Percentiles rank a stretch among this genome's conserved stretches.
These are phyloP conservation scores for Tragelaphus strepsiceros DNA, from an alignment of 2,113 vertebrate species.

Conservation along the genomic window DNA sequence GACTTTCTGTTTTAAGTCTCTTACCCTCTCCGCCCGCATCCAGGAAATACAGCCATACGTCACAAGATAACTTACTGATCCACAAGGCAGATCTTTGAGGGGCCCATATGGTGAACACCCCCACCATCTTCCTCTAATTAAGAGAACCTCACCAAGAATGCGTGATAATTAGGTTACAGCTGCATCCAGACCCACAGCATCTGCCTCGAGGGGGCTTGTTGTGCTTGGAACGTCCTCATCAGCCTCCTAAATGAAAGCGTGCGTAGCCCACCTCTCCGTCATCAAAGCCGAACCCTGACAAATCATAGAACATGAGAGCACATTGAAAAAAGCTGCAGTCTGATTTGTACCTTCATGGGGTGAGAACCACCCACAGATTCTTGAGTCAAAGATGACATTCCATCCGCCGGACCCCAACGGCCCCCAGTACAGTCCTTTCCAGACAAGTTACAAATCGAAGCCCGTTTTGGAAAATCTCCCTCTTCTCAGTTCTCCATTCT, in stretches of 20 bases:
- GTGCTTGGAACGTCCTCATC: neutral
- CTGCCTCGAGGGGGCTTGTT: conserved; percentile 27
- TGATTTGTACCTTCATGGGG: conserved; percentile 18
- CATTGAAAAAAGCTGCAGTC: conserved; percentile 31
- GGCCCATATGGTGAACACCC: conserved; percentile 40
- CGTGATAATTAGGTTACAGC: conserved; percentile 64
- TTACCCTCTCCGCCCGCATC: neutral
- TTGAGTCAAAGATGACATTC: neutral
- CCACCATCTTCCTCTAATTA: conserved; percentile 71
- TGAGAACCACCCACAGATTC: conserved; percentile 51
- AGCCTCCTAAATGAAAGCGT: conserved; percentile 1
- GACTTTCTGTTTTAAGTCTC: neutral
- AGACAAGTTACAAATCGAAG: conserved; percentile 24
- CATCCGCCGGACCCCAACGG: neutral
- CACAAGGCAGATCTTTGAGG: neutral
- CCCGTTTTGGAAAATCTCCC: conserved; percentile 22
- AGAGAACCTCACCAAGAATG: conserved; percentile 73
- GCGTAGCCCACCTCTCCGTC: neutral
- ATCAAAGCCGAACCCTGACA: conserved; percentile 32
- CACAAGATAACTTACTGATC: neutral
- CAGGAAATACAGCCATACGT: neutral
- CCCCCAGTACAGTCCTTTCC: neutral
- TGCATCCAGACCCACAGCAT: conserved; percentile 43
- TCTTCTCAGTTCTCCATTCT: conserved; percentile 26
- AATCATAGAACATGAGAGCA: conserved; percentile 62